These are phyloP conservation scores for Odontothrips loti DNA, from an alignment of 2,888 invertebrate species.

Conservation along the genomic window DNA sequence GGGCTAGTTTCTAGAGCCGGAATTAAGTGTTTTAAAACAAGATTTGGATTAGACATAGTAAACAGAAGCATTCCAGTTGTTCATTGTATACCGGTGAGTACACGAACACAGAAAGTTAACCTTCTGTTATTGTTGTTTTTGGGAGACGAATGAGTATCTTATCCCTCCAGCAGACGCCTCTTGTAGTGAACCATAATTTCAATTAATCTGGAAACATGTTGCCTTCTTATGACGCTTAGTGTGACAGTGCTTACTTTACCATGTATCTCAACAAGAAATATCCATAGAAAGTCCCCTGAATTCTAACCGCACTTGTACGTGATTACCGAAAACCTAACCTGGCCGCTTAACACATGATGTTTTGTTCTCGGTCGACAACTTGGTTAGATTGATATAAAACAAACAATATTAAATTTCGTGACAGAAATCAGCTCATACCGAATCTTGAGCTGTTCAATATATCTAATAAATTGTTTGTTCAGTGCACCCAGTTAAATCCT, in stretches of 20 bases:
- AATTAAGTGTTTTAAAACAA: background rate
- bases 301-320: background rate
- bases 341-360: no score
- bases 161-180: slow-evolving; percentile 6
- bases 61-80: background rate
- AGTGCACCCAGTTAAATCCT: no score
- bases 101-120: background rate
- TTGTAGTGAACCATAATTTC: background rate
- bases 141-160: background rate
- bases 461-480: no score
- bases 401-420: no score
- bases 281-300: no score
- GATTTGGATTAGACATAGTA: background rate
- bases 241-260: no score
- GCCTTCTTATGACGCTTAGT: no score
- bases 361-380: no score
- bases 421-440: no score
- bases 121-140: background rate
- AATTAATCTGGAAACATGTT: background rate
- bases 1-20: background rate
- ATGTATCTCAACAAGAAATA: no score
- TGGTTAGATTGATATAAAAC: no score
- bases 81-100: background rate
- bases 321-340: background rate
- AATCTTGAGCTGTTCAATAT: no score